A percentile compares a stretch with the other conserved stretches of the same genome.
phyloP scores from a whole-genome alignment of 2,113 vertebrate species.

The Hucho hucho region DNA sequence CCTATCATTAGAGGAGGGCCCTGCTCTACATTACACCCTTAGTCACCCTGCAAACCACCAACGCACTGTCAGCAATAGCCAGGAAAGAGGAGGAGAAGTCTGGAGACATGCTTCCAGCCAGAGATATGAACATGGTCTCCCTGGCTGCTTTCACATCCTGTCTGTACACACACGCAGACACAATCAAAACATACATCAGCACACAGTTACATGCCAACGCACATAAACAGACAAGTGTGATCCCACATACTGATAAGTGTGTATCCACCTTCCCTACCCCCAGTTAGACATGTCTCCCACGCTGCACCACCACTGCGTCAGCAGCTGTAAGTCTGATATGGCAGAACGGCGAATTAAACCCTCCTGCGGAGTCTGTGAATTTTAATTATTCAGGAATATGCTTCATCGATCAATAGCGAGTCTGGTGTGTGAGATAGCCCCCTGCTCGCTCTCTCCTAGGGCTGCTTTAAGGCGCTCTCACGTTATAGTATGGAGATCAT shows the following conservation, averaged over 20 bases:
- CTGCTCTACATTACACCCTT: background rate
- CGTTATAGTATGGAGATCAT: too few species aligned
- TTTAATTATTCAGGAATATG: slow-evolving; percentile 58
- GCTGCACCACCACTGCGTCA: slow-evolving; percentile 25
- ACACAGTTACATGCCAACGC: background rate
- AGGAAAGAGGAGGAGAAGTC: background rate
- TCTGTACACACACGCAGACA: background rate
- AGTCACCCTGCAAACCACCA: background rate
- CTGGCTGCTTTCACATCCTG: background rate
- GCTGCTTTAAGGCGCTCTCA: background rate
- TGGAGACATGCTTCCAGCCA: background rate
- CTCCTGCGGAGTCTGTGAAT: slow-evolving; percentile 33
- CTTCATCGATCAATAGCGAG: slow-evolving; percentile 43
- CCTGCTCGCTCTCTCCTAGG: background rate
- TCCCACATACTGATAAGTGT: background rate
- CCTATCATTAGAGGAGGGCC: background rate
- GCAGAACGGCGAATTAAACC: slow-evolving; percentile 20
- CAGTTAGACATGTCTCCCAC: background rate
- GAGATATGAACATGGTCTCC: background rate
- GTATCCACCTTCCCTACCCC: too few species aligned
- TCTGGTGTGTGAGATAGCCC: slow-evolving; percentile 7
- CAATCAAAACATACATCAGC: too few species aligned
- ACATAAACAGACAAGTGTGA: background rate
- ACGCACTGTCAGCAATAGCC: background rate
- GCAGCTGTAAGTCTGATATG: slow-evolving; percentile 17